These are phyloP conservation scores for Caerostris darwini DNA, from an alignment of 1,140 invertebrate genomes.

Conservation along the genomic window DNA sequence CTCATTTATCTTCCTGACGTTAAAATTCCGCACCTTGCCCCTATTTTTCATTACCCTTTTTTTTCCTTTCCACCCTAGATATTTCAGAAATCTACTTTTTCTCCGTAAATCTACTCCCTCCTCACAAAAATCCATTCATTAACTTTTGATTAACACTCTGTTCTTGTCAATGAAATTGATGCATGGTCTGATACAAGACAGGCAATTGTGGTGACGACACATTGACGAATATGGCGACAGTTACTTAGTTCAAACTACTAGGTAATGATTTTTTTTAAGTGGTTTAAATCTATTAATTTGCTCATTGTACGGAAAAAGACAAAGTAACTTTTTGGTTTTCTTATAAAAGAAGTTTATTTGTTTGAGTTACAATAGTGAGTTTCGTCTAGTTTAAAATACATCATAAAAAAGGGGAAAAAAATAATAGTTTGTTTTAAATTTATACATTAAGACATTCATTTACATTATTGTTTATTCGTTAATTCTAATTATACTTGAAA, in stretches of 20 bases:
- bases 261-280: not conserved
- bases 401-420: no score
- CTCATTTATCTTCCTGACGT: slow-evolving; percentile 35
- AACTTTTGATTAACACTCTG: slow-evolving; percentile 21
- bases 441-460: no score
- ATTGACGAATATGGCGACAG: not conserved
- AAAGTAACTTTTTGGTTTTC: no score
- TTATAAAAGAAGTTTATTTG: no score
- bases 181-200: not conserved
- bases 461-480: no score
- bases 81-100: not conserved
- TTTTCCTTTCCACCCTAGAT: not conserved
- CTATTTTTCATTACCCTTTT: slow-evolving; percentile 11
- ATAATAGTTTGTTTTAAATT: no score
- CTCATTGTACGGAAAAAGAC: no score
- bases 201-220: not conserved
- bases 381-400: no score
- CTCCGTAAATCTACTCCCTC: slow-evolving; percentile 23
- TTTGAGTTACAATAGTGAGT: no score
- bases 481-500: no score
- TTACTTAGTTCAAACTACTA: not conserved
- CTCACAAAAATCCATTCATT: not conserved
- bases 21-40: slow-evolving; percentile 1
- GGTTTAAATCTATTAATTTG: no score
- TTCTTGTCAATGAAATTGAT: not conserved